Conservation (phyloP, 2,797 vertebrate species). For the Cetoscarus ocellatus region DNA sequence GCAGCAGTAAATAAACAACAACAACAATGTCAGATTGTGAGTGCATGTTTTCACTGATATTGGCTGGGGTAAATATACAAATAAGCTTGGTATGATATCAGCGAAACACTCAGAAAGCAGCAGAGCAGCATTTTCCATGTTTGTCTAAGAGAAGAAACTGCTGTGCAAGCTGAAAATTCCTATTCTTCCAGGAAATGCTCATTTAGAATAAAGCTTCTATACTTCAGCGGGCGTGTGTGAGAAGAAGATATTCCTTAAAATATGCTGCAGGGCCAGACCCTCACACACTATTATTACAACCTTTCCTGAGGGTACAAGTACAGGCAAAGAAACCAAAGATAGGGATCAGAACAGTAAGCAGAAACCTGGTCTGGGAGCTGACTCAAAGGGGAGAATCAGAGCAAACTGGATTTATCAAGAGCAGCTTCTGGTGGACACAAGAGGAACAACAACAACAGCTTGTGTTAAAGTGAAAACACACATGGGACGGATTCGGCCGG, state of each 20-base stretch:
- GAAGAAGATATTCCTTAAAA: neutral
- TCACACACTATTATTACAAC: conserved; percentile 10
- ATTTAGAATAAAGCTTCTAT: neutral
- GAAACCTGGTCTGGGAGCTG: conserved; percentile 29
- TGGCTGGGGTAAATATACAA: neutral
- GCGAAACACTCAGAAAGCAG: conserved; percentile 9
- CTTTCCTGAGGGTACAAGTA: conserved; percentile 22
- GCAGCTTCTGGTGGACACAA: conserved; percentile 40
- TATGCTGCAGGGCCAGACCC: neutral
- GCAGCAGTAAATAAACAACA: neutral
- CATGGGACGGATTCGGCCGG: neutral
- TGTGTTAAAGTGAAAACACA: neutral
- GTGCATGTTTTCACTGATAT: conserved; percentile 8
- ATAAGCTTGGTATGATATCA: neutral
- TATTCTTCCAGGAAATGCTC: neutral
- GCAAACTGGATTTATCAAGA: conserved; percentile 15
- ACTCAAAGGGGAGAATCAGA: conserved; percentile 2
- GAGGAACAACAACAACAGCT: conserved; percentile 30
- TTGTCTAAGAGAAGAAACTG: conserved; percentile 3
- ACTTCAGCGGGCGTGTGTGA: neutral
- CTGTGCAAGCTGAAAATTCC: neutral
- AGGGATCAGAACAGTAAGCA: conserved; percentile 39
- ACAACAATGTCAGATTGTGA: neutral
- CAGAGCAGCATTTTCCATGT: conserved; percentile 7
- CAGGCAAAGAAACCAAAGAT: conserved; percentile 25